Base-by-base conservation (phyloP, 2,797 vertebrate genomes). In the Cuniculus paca region DNA sequence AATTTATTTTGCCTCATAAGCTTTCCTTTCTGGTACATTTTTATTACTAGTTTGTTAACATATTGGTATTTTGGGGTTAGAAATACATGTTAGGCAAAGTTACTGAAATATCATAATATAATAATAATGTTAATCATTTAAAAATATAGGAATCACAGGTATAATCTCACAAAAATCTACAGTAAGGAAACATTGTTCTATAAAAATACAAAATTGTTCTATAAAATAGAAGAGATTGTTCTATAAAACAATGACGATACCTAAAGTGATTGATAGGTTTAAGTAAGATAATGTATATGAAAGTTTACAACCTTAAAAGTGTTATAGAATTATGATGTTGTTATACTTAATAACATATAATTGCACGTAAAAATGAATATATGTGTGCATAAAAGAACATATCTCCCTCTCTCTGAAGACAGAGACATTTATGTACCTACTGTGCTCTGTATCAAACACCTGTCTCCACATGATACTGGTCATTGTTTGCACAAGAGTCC, bases 1-100 rank as follows among this genome's bases (percentile, higher is more conserved):
- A 42, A 54, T 86, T 68, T 82, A n/a, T 83, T 87, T 92, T 86
- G 72, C 65, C 39, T 77, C 52, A 48, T 56, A 81, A 79, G 42
- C 72, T 60, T 52, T 86, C 45, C 20, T 36, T 85, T 72, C 92
- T 92, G 58, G 22, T 79, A 7, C 2, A 17, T 48, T 16, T 16
- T 83, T 84, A 42, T 79, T 70, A 94, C 63, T 50, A 52, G 42
- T 75, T 36, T 87, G 14, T 63, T 83, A 72, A 86, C n/a, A 50
- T 52, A n/a, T 77, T 82, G 61, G 54, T 16, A 50, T 48, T 39
- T 81, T 8, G 39, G 88, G 19, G 75, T 78, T 48, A 70, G 60
- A 94, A 54, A 52, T 52, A 68, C 34, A 65, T 12, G 26, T 36
- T 45, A 74, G 50, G 31, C 60, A 91, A 88, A 88, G 26, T 91